A percentile compares a stretch with the other conserved stretches of the same genome.
phyloP scores from a whole-genome alignment of 2,113 vertebrate genomes.

The Vulpes lagopus region DNA sequence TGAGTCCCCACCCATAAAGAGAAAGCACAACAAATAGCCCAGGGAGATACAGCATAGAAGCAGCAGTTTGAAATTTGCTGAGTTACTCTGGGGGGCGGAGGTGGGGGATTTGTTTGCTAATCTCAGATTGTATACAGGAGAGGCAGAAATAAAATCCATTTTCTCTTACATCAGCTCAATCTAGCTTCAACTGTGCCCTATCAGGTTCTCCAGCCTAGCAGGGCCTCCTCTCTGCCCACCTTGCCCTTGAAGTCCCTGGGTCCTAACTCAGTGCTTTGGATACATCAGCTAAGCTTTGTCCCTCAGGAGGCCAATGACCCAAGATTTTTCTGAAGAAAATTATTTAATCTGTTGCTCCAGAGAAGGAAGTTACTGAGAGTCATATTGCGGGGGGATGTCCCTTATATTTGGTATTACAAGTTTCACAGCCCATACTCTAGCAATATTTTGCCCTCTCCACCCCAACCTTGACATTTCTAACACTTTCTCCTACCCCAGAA shows the following conservation, averaged over 20 bases:
- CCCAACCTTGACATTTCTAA: conserved; percentile 1
- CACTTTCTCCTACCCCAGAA: background rate
- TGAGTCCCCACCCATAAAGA: background rate
- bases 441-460: background rate
- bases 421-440: background rate
- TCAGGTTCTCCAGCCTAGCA: background rate
- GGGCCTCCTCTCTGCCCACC: background rate
- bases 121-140: background rate
- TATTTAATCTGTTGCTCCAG: background rate
- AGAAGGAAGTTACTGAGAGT: background rate
- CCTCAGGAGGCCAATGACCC: background rate
- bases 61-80: background rate
- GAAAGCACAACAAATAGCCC: background rate
- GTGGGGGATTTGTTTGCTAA: background rate
- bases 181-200: background rate
- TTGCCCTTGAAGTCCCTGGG: background rate
- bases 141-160: background rate
- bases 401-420: background rate
- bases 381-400: too few species aligned
- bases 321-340: conserved; percentile 61
- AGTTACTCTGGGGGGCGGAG: background rate
- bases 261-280: background rate
- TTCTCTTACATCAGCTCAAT: background rate
- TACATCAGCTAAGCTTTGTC: background rate
- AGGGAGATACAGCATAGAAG: background rate